Base-by-base conservation (phyloP, 2,113 vertebrate species). In the Cyprinodon tularosa region DNA sequence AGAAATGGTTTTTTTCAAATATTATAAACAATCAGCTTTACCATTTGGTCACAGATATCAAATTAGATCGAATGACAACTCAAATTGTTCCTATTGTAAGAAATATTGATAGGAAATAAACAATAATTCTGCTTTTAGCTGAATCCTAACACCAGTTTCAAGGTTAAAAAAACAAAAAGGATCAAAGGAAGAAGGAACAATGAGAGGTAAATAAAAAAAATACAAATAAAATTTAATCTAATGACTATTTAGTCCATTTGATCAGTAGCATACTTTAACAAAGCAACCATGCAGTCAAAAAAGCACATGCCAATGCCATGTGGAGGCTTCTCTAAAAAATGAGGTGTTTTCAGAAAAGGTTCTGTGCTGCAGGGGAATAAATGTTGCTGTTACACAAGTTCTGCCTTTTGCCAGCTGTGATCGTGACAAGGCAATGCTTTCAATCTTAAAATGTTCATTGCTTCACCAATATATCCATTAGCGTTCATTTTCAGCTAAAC, bases 401-500 rank as follows among this genome's bases (percentile, higher is more conserved):
- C 87, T 78, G 66, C 62, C 59, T 87, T 88, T 82, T 77, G 74
- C 84, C 80, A 87, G 81, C 85, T 90, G 83, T 87, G 85, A 86
- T 77, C 83, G 75, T 85, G 89, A 86, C 78, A 91, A 81, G 75
- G 73, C 80, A 90, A 90, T 92, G 71, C 68, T 89, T 90, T 88
- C 86, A 91, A 92, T 92, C 91, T 91, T 75, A 66, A 80, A 70
- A 79, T 66, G 62, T 74, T 92, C 80, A 90, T 89, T 82, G 82
- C 87, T 85, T 73, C 76, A 80, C 84, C 87, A 77, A 84, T 77
- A 68, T 83, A 86, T 91, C 87, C 80, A 87, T 91, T 92, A 87
- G 76, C 74, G 84, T 70, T 86, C 80, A 85, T 89, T 88, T 83
- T 89, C 76, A 83, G 84, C 71, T 72, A 82, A 85, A 84, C 82